These are phyloP conservation scores for Allobates femoralis DNA, from an alignment of 2,797 vertebrate genomes.

Conservation along the genomic window DNA sequence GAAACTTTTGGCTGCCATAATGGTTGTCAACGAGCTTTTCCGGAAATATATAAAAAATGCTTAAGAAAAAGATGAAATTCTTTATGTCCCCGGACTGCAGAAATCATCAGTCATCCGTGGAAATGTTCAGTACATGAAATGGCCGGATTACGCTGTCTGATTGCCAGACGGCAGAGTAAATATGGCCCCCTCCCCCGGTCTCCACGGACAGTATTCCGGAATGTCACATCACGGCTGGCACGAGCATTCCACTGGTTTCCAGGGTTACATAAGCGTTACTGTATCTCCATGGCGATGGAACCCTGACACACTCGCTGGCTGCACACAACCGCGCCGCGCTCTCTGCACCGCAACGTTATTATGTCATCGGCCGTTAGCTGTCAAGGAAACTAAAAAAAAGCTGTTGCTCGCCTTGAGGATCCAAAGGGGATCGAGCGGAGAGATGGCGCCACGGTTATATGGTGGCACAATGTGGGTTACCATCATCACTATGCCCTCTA, in stretches of 20 bases:
- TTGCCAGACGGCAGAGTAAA: not conserved
- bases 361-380: constrained; percentile 61
- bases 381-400: constrained; percentile 57
- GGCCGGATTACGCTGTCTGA: not conserved
- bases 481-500: too few relatives aligned
- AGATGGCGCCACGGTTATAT: not conserved
- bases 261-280: constrained; percentile 56
- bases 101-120: not conserved
- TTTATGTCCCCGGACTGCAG: not conserved
- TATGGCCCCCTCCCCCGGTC: not conserved
- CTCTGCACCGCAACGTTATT: constrained; percentile 49
- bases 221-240: constrained; percentile 42
- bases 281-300: constrained; percentile 58
- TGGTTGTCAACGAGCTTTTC: not conserved
- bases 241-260: constrained; percentile 44
- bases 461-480: too few relatives aligned
- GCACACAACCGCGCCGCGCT: constrained; percentile 36
- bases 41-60: too few relatives aligned
- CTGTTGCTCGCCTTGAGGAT: constrained; percentile 52
- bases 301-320: constrained; percentile 51
- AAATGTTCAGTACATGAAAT: not conserved
- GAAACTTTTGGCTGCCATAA: not conserved
- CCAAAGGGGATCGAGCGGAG: constrained; percentile 17
- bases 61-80: too few relatives aligned
- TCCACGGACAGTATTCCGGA: constrained; percentile 29